Base-by-base conservation (phyloP, 2,888 invertebrate species). In the Neria commutata region DNA sequence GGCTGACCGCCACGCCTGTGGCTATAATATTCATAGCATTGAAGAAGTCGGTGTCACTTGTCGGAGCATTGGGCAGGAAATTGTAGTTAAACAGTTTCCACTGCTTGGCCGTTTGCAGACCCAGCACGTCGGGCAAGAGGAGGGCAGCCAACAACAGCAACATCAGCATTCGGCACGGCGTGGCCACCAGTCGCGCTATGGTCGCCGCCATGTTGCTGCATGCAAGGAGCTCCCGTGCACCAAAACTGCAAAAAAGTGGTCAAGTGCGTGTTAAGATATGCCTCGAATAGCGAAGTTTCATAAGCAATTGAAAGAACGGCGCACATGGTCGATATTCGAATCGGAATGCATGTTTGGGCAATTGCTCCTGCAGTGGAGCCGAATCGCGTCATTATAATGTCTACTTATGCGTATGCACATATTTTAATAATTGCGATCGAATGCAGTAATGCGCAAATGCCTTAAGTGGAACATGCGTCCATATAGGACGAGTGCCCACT, bases 1-100 rank as follows among this genome's bases (percentile, higher is more conserved):
- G 85, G 2, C 86, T 86, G 26, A 92, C 83, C 72, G 91, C 91
- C 61, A 93, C 75, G 1, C 93, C 92, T 0, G 92, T 92, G 34
- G 90, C 87, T 3, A 91, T 87, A 0, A 89, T 87, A 78, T 91
- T 91, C 74, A 89, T 88, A 0, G 91, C 89, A 69, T 68, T 79
- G 52, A 71, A 82, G 57, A 79, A 80, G 51, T 84, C 84, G 67
- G 84, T 83, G 67, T 87, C 79, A 10, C 83, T 81, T 4, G 84
- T 80, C 1, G 87, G 87, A 14, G 81, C 83, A 69, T 88, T 86
- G 50, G 86, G 85, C 0, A 88, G 88, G 69, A 89, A 87, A 79
- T 89, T 87, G 69, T 86, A 90, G 68, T 86, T 85, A 49, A 90
- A 77, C 5, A 89, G 77, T 65, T 84, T 88, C 91, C 91, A 91